Evolutionary conservation across 2,113 vertebrate genomes (phyloP), one percentile per base, ranked within the genome.

Genomic region (Pygoscelis adeliae): DNA sequence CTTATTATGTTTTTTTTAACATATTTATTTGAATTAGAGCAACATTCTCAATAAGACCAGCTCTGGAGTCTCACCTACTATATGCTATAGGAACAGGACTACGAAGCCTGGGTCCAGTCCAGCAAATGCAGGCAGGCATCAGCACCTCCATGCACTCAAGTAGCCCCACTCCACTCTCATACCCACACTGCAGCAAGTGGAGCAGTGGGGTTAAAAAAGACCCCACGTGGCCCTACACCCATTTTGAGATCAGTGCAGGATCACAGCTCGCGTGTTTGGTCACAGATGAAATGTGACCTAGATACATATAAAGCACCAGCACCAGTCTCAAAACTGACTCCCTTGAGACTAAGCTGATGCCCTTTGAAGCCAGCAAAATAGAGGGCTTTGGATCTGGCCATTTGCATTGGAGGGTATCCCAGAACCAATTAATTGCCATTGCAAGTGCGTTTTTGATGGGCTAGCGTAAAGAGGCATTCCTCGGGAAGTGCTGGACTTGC

Each of bases 401-500:
- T 96, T 95, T 96, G 89, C 94, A 85, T 94, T 96, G 91, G 89
- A 95, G 89, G 58, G 58, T 73, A 17, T 97, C 95, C 93, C 91
- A 96, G 95, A 97, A 96, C 74, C 87, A 94, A 77, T 96, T 97
- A 95, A 93, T 90, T 82, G 74, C 74, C 50, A 34, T 69, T 95
- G 55, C 71, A 73, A 95, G 89, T 50, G 58, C 0, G 1, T 46
- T 91, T 93, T 50, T 77, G 70, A 80, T 80, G 82, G 53, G 47
- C 44, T 38, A 29, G 70, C 74, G 42, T 53, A 95, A 84, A 89
- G 42, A 76, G 53, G 25, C 46, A 20, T 59, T 97, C 61, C 70
- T 85, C 8, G 0, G 83, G 44, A 94, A 89, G 26, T 42, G 78
- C 62, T 82, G 73, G 80, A 32, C 58, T 59, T 56, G 38, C 59